phyloP scores from a whole-genome alignment of 2,888 invertebrate species.

The Sphecodes monilicornis region DNA sequence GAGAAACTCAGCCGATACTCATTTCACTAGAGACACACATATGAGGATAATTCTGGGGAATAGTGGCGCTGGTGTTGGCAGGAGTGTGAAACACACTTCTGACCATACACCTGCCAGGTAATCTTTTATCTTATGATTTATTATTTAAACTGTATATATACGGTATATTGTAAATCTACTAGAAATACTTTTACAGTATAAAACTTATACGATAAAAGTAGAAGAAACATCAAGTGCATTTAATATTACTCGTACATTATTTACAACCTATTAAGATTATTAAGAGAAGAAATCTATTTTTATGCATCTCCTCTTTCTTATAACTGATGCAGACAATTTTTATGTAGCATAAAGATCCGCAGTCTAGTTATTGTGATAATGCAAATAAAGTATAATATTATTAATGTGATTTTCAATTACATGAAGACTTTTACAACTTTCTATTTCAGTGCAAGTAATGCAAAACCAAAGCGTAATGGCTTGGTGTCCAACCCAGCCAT shows the following conservation, averaged over 20 bases:
- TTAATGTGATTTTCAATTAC: background rate
- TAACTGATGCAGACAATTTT: too few relatives aligned
- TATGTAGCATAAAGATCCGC: too few relatives aligned
- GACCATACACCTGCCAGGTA: conserved; percentile 79
- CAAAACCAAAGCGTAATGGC: conserved; percentile 92
- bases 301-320: too few relatives aligned
- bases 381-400: background rate
- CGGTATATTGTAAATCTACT: background rate
- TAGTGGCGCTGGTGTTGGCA: conserved; percentile 82
- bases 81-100: conserved; percentile 80
- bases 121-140: conserved; percentile 12
- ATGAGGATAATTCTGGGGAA: conserved; percentile 94
- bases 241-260: too few relatives aligned
- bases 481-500: conserved; percentile 95
- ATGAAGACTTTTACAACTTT: conserved; percentile 10
- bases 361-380: background rate
- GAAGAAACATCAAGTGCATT: too few relatives aligned
- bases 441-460: conserved; percentile 80
- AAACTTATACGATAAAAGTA: too few relatives aligned
- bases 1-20: conserved; percentile 88
- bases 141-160: background rate
- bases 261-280: too few relatives aligned
- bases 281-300: too few relatives aligned
- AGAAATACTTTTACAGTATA: background rate
- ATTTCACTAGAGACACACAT: conserved; percentile 95